Conservation (phyloP, 2,113 vertebrate species). For the Neogale vison region DNA sequence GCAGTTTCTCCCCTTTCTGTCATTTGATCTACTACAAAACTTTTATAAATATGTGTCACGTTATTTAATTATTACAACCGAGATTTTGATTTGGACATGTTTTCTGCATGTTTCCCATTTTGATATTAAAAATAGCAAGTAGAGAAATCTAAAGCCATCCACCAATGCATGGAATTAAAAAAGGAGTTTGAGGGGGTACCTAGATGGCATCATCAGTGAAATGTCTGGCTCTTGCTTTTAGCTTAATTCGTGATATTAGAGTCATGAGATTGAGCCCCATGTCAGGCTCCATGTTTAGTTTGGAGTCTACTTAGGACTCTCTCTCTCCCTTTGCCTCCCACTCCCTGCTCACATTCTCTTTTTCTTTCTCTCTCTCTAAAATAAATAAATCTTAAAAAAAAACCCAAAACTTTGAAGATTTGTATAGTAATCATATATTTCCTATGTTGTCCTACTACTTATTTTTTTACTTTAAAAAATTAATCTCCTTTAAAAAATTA, state of each 20-base stretch:
- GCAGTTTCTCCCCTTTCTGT: neutral
- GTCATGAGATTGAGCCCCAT: neutral
- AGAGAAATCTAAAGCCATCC: neutral
- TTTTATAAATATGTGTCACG: neutral
- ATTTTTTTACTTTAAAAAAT: neutral
- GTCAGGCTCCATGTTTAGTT: neutral
- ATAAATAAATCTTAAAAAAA: neutral
- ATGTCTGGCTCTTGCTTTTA: neutral
- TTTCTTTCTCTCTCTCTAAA: neutral
- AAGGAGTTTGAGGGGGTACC: neutral
- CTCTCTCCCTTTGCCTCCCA: neutral
- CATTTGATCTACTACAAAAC: neutral
- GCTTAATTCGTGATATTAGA: neutral
- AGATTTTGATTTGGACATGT: neutral
- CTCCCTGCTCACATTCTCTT: neutral
- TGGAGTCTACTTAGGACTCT: neutral
- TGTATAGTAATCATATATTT: neutral
- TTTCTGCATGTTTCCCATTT: neutral
- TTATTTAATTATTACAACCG: neutral
- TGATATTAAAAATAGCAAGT: neutral
- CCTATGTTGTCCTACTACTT: neutral
- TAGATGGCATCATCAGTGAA: neutral
- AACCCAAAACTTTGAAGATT: neutral
- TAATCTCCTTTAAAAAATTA: neutral
- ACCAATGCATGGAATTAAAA: neutral